Base-by-base conservation (phyloP, 2,113 vertebrate genomes). In the Hypomesus transpacificus region DNA sequence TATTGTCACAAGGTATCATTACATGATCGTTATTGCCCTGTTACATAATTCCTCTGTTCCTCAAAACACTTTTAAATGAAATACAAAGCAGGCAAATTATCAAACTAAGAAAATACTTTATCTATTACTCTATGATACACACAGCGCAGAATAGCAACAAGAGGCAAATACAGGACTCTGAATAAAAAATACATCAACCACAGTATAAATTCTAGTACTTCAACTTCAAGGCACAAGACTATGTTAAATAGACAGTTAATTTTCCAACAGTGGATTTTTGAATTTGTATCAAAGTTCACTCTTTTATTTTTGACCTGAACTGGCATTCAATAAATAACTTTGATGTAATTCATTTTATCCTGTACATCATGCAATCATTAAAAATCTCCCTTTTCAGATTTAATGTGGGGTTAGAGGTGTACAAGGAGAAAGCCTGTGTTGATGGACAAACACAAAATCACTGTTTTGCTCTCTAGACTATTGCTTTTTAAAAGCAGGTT, bases 201-300 rank as follows among this genome's bases (percentile, higher is more conserved):
- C 85, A 64, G 80, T 85, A 83, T 74, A 78, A 80, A 80, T 70
- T 81, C 77, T 80, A 81, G 76, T 84, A 80, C 78, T 71, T 76
- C 78, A 85, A 85, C 82, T 84, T 87, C 85, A 87, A 87, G 85
- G 85, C 85, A 87, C 85, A 79, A 81, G 77, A 87, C 85, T 82
- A 85, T 85, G 82, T 83, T 84, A 82, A 83, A 83, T 81, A 79
- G 73, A 84, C 79, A 77, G 81, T 84, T 75, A 81, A 76, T 72
- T 71, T 75, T 77, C 75, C 77, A 80, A 63, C 70, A 28, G 71
- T 75, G 77, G 65, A 76, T 63, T 63, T 59, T 53, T 31, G 71
- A 71, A 71, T 21, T 73, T 52, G 74, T 77, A 69, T 57, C 75
- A 63, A 80, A 61, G 72, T 77, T 68, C 71, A 31, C 28, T 56